Percentiles rank a stretch among this genome's conserved stretches.
These are phyloP conservation scores for Fragum sueziense DNA, from an alignment of 2,888 invertebrate species.

Conservation along the genomic window DNA sequence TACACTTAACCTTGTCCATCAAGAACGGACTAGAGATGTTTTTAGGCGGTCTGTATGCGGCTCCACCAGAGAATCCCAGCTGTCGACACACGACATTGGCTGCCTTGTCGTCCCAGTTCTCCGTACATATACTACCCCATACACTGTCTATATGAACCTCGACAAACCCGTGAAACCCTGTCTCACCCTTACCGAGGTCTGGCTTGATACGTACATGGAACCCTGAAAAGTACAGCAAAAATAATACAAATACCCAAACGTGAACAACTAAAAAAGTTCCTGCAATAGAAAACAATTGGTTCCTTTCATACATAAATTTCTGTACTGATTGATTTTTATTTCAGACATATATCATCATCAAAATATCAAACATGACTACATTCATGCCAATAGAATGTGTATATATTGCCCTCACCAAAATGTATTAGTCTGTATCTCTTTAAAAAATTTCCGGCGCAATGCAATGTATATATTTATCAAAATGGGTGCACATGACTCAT, in stretches of 20 bases:
- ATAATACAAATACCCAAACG: no score
- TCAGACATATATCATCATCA: no score
- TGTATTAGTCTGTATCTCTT: no score
- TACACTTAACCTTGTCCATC: constrained; percentile 82
- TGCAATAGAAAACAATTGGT: no score
- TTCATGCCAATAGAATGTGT: no score
- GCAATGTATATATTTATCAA: no score
- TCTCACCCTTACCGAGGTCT: constrained; percentile 53
- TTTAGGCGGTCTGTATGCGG: constrained; percentile 64
- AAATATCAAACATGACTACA: background rate
- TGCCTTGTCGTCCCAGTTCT: constrained; percentile 87
- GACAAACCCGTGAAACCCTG: constrained; percentile 79
- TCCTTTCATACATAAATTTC: no score
- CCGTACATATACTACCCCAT: constrained; percentile 89
- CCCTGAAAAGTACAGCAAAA: constrained; percentile 44
- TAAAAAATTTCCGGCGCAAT: no score
- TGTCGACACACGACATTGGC: constrained; percentile 83
- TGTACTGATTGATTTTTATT: no score
- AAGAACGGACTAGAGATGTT: constrained; percentile 83
- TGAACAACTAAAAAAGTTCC: no score
- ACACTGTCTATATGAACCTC: constrained; percentile 88
- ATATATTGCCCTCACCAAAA: no score
- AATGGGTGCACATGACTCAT: no score
- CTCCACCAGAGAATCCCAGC: constrained; percentile 68
- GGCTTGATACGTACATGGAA: constrained; percentile 62